A percentile compares a stretch with the other conserved stretches of the same genome.
Conservation (phyloP, 2,888 invertebrate genomes). For the Archips xylosteana region DNA sequence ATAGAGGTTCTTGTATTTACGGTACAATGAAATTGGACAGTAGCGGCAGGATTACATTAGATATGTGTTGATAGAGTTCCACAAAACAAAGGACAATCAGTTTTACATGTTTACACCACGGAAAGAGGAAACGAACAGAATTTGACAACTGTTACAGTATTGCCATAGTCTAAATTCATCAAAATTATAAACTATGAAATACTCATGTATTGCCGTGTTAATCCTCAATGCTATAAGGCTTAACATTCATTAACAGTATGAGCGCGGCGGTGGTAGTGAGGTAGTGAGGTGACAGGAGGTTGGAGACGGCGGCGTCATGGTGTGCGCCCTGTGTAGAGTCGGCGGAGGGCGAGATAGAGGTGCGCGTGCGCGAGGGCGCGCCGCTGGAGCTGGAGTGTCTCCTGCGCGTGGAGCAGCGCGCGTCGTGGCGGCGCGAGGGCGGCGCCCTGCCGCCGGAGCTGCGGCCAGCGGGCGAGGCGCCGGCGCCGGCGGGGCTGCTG, state of each 20-base stretch:
- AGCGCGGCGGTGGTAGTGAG: not conserved
- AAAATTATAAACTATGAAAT: too few relatives aligned
- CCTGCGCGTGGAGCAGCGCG: constrained; percentile 31
- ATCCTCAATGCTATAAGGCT: too few relatives aligned
- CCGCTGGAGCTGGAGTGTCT: constrained; percentile 29
- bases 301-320: not conserved
- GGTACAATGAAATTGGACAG: too few relatives aligned
- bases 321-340: constrained; percentile 23
- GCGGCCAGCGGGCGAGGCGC: constrained; percentile 9
- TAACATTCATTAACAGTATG: not conserved
- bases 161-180: too few relatives aligned
- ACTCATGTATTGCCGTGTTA: too few relatives aligned
- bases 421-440: constrained; percentile 33
- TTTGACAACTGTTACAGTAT: too few relatives aligned
- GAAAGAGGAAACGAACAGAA: too few relatives aligned
- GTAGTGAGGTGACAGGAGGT: not conserved
- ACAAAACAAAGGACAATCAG: too few relatives aligned
- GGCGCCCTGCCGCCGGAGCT: constrained; percentile 23
- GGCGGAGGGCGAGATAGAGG: constrained; percentile 18
- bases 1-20: too few relatives aligned
- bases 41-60: too few relatives aligned
- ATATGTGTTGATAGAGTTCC: too few relatives aligned
- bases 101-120: too few relatives aligned
- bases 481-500: constrained; percentile 13
- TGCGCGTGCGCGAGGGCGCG: constrained; percentile 28